Evolutionary conservation across 1,140 invertebrate genomes (phyloP), one percentile per base, ranked within the genome.

Genomic region (Ceratina australensis): DNA sequence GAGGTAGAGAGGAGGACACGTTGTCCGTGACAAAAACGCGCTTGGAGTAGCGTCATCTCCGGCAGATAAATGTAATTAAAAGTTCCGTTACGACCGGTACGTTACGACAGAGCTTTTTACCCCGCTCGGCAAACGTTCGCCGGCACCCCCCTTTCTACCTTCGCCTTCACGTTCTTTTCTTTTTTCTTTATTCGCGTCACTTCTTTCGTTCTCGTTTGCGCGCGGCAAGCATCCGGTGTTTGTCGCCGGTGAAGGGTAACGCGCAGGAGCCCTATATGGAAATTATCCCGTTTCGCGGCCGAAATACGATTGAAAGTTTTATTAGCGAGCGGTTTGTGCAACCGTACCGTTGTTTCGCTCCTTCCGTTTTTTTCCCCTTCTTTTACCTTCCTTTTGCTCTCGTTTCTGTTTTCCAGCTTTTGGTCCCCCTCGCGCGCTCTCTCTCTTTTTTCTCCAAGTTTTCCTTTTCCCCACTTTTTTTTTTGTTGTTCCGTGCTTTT

Each of bases 11-110:
- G 18, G 16, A n/a, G 5, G 16, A 2, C 5, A n/a, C 26, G 59
- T 33, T 68, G 22, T n/a, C 26, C 59, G 69, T 24, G 47, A 79
- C 16, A 50, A 75, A 60, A 64, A 64, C 24, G 42, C 16, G 69
- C 5, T 20, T 3, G 28, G 22, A 42, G 13, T n/a, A 42, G 75
- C 76, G 80, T 71, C 66, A 67, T 81, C 80, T 79, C 71, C 72
- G 72, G 49, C 49, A 65, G 77, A 82, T 79, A 84, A 84, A 82
- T 77, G 77, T 80, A 84, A 84, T 84, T 84, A 84, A 82, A 84
- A 84, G 77, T 84, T 84, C 56, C 68, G 72, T 72, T 77, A 81
- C 59, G 76, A 75, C 18, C 75, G 54, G 79, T 54, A 52, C 57
- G 69, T 69, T 71, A 69, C 52, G 63, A 77, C 79, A 47, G 42